Evolutionary conservation across 2,888 invertebrate genomes (phyloP).

Genomic region (Acrocera orbiculus): DNA sequence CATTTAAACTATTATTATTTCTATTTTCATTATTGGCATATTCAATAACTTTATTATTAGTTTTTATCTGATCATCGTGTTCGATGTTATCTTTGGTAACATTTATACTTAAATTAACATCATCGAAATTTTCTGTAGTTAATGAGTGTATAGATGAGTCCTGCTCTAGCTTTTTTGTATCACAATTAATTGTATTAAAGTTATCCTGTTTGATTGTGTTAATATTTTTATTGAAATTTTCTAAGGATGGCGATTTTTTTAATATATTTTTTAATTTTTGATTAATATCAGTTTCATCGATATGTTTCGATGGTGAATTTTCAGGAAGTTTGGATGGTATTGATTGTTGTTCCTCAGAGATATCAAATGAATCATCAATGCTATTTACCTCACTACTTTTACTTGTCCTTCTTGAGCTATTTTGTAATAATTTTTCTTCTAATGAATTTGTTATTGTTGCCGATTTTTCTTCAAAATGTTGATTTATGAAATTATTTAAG

Average conservation of each 20-base stretch:
- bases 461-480: not conserved
- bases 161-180: no score
- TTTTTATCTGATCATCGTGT: conserved; percentile 17
- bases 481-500: conserved; percentile 17
- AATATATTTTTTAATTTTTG: not conserved
- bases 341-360: no score
- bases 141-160: not conserved
- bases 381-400: conserved; percentile 2
- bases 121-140: conserved; percentile 6
- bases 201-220: no score
- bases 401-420: conserved; percentile 1
- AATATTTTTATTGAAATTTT: no score
- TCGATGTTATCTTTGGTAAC: conserved; percentile 22
- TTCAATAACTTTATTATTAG: conserved; percentile 8
- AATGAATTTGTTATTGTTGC: conserved; percentile 1
- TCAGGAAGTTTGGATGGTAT: conserved; percentile 18
- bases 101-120: conserved; percentile 17
- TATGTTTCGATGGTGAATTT: conserved; percentile 15
- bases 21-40: not conserved
- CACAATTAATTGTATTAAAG: not conserved
- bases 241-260: not conserved
- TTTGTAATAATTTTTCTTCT: conserved; percentile 7
- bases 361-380: not conserved
- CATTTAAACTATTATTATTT: conserved; percentile 10
- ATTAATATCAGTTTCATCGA: not conserved